Conservation (phyloP, 2,113 vertebrate genomes). For the Emydocephalus ijimae region DNA sequence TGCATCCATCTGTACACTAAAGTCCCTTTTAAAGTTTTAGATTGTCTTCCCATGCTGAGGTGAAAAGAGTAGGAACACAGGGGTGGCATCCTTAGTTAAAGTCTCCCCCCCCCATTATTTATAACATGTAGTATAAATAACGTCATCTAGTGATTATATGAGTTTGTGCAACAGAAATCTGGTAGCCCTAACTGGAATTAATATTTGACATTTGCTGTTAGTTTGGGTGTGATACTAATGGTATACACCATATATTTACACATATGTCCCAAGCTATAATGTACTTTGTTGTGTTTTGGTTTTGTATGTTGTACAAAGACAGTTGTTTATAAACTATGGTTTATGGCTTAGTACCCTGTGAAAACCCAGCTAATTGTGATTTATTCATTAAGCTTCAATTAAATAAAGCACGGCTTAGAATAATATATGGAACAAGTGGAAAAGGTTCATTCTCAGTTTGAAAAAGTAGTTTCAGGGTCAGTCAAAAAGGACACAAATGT, state of each 20-base stretch:
- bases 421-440: background rate
- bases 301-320: background rate
- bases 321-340: background rate
- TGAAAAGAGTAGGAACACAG: background rate
- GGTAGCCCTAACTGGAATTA: background rate
- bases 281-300: background rate
- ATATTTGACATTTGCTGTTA: background rate
- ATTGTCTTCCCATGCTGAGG: background rate
- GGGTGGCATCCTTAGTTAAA: background rate
- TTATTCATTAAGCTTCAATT: background rate
- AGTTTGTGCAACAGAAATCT: background rate
- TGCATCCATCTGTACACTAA: background rate
- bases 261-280: background rate
- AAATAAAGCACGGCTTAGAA: background rate
- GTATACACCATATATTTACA: background rate
- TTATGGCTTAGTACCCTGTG: background rate
- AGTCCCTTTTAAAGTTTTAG: background rate
- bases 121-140: background rate
- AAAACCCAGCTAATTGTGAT: background rate
- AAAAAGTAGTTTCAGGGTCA: slow-evolving; percentile 32
- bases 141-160: background rate
- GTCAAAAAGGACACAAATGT: background rate
- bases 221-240: background rate
- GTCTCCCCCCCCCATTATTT: background rate
- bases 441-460: slow-evolving; percentile 26